Percentiles rank a stretch among this genome's conserved stretches.
phyloP scores from a whole-genome alignment of 2,797 vertebrate genomes.

The Agapornis canus region DNA sequence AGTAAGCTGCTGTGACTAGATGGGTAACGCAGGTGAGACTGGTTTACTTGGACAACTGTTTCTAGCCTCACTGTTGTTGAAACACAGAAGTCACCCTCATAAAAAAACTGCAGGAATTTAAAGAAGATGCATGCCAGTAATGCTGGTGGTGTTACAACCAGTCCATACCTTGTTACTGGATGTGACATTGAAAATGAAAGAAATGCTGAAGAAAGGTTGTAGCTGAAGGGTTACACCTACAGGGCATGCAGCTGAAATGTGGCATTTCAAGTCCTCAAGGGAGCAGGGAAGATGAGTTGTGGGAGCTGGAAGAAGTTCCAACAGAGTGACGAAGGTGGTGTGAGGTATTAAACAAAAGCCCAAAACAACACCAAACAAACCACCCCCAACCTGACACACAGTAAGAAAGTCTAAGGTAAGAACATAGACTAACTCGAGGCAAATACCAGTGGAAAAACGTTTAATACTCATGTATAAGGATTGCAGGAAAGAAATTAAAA shows the following conservation, averaged over 20 bases:
- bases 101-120: no score
- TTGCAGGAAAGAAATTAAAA: slow-evolving; percentile 38
- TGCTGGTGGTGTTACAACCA: no score
- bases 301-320: background rate
- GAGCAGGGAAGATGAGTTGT: background rate
- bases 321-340: background rate
- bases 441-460: slow-evolving; percentile 10
- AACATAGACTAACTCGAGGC: background rate
- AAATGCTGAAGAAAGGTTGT: background rate
- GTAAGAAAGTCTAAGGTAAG: background rate
- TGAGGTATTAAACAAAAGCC: background rate
- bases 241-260: background rate
- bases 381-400: background rate
- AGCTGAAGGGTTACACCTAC: background rate
- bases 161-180: no score
- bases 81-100: no score
- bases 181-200: no score
- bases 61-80: no score
- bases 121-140: no score
- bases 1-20: no score
- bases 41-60: no score
- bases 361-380: no score
- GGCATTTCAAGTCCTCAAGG: background rate
- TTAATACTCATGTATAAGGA: slow-evolving; percentile 35
- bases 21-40: no score